Evolutionary conservation across 2,113 vertebrate species (phyloP), one percentile per base, ranked within the genome.

Genomic region (Passerina amoena): DNA sequence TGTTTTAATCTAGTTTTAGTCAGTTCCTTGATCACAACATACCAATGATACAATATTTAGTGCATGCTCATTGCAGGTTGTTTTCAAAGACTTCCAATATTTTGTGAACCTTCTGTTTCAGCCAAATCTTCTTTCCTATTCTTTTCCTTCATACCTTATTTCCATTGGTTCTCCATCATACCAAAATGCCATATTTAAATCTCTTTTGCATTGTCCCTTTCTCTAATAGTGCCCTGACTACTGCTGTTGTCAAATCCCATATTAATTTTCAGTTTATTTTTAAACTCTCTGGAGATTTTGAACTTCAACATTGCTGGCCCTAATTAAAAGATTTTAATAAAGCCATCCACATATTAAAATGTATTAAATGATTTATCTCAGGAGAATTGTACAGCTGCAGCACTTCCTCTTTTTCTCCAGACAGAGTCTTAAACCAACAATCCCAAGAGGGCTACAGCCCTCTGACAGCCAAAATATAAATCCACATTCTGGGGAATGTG

Each of bases 311-410:
- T 82, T 71, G 76, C 73, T 66, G 56, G 16, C 47, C 24, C 63
- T 82, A 44, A 72, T 77, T 85, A 84, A 87, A 78, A 84, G 28
- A 66, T 30, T 77, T 92, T 84, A 86, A 47, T 85, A 83, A 95
- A 92, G 53, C 42, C 57, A 68, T 91, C 80, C 1, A 1, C 37
- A 76, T 65, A 75, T 69, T 48, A 63, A 89, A 91, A 94, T 89
- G 37, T 82, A 38, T 54, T 90, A 87, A 85, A 53, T 89, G 10
- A 92, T 90, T 97, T 92, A 72, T 78, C 53, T 87, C 30, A 48
- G 37, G 35, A 82, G 45, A 12, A 59, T 61, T 84, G 76, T 25
- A 60, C 73, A 81, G 40, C n/a, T 97, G 87, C 44, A 90, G 77
- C 44, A 24, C 48, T 92, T 88, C 38, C 19, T 72, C 8, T 33